These are phyloP conservation scores for Heliothis peltigera DNA, from an alignment of 2,888 invertebrate genomes.

Conservation along the genomic window DNA sequence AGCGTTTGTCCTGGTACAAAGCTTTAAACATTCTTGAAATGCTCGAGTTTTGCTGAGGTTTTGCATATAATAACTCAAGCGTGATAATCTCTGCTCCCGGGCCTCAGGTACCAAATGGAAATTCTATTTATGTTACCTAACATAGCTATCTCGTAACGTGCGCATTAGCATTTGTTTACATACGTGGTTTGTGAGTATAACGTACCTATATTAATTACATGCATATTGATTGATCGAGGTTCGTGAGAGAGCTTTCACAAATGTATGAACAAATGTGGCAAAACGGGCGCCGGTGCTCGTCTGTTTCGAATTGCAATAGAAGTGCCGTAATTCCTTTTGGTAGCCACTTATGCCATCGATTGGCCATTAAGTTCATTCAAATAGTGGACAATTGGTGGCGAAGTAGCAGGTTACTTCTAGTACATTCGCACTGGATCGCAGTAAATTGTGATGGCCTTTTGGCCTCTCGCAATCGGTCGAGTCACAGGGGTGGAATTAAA, in stretches of 20 bases:
- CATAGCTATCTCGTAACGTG: slow-evolving; percentile 61
- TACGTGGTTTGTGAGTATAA: slow-evolving; percentile 35
- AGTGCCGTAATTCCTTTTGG: slow-evolving; percentile 41
- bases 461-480: slow-evolving; percentile 84
- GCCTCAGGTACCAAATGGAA: slow-evolving; percentile 67
- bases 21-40: slow-evolving; percentile 66
- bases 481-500: slow-evolving; percentile 86
- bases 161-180: slow-evolving; percentile 62
- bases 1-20: slow-evolving; percentile 61
- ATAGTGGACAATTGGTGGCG: slow-evolving; percentile 70
- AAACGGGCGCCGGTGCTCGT: slow-evolving; percentile 20
- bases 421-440: slow-evolving; percentile 69
- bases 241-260: slow-evolving; percentile 16
- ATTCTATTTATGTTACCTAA: slow-evolving; percentile 69
- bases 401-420: slow-evolving; percentile 71
- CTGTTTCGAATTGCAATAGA: slow-evolving; percentile 33
- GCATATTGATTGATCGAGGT: slow-evolving; percentile 43
- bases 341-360: slow-evolving; percentile 65
- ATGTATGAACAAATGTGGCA: slow-evolving; percentile 25
- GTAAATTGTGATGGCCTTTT: slow-evolving; percentile 83
- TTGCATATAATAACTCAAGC: slow-evolving; percentile 72
- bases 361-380: slow-evolving; percentile 69
- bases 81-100: slow-evolving; percentile 70
- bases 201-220: slow-evolving; percentile 47
- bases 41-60: slow-evolving; percentile 68